Conservation (phyloP, 2,113 vertebrate genomes). For the Tenebrosternarchus preto region DNA sequence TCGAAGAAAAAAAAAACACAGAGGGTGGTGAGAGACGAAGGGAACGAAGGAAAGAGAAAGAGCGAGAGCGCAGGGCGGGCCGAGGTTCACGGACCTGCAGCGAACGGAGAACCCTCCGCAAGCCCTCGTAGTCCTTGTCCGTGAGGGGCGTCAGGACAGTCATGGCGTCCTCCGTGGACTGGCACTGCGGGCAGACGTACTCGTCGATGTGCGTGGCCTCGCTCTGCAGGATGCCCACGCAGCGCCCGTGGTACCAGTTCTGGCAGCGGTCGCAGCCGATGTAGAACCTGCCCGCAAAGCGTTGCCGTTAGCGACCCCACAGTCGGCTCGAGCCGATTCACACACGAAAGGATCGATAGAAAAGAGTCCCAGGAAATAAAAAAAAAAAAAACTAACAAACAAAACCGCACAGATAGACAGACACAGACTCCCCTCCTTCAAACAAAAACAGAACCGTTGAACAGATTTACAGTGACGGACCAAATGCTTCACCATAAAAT, state of each 20-base stretch:
- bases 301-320: not conserved
- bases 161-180: constrained; percentile 98
- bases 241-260: constrained; percentile 99
- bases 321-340: too few relatives aligned
- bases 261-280: constrained; percentile 98
- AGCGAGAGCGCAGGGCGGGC: not conserved
- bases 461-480: too few relatives aligned
- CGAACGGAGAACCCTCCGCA: constrained; percentile 91
- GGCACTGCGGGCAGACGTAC: constrained; percentile 97
- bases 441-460: too few relatives aligned
- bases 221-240: constrained; percentile 96
- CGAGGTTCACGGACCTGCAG: constrained; percentile 79
- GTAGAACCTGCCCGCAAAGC: constrained; percentile 83
- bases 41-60: too few relatives aligned
- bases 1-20: not conserved
- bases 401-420: too few relatives aligned
- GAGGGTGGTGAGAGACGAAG: not conserved
- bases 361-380: too few relatives aligned
- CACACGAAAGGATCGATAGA: too few relatives aligned
- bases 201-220: constrained; percentile 97
- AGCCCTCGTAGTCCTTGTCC: constrained; percentile 93
- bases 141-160: constrained; percentile 95
- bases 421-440: too few relatives aligned
- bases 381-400: too few relatives aligned
- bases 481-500: too few relatives aligned